Base-by-base conservation (phyloP, 1,140 invertebrate genomes). In the Anoplolepis gracilipes region DNA sequence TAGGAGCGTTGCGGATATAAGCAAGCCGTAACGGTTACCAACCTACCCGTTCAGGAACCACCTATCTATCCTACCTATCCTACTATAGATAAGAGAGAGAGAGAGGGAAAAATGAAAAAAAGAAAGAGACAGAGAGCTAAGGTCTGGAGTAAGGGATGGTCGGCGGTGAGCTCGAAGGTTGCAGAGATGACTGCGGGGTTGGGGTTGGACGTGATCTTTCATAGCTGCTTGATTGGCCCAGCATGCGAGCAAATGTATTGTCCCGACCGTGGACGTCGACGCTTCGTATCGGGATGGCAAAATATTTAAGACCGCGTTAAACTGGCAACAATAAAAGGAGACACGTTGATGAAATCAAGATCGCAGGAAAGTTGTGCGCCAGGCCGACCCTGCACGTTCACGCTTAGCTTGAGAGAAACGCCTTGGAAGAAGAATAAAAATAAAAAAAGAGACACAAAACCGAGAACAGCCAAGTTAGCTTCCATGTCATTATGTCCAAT, bases 281-380 rank as follows among this genome's bases (percentile, higher is more conserved):
- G 46, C 2, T 7, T 28, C n/a, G 46, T 49, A 19, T 2, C 3
- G 6, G 22, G 22, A 67, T 42, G 94, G 93, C 94, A 91, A 95
- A 94, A 95, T 92, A 95, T 95, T 95, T 94, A 93, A 94, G 81
- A 82, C 49, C 87, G 10, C 22, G 65, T 65, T 92, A 90, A 92
- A 93, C 91, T 89, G 91, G 89, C 90, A 93, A 93, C 93, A 93
- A 93, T 94, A 94, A 94, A 93, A 93, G 91, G 89, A 93, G 92
- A 93, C 93, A 94, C 92, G 93, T 91, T 94, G 93, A 94, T 95
- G 93, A 94, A 94, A 95, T 94, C 93, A 94, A 94, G 92, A 94
- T 92, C 88, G 91, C 64, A 87, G 88, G 86, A 91, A 92, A 94
- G 92, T 92, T 93, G 90, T 73, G 87, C 87, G 81, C 87, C 88